These are phyloP conservation scores for Drosophila orosa DNA, from an alignment of 1,140 invertebrate genomes.

Conservation along the genomic window DNA sequence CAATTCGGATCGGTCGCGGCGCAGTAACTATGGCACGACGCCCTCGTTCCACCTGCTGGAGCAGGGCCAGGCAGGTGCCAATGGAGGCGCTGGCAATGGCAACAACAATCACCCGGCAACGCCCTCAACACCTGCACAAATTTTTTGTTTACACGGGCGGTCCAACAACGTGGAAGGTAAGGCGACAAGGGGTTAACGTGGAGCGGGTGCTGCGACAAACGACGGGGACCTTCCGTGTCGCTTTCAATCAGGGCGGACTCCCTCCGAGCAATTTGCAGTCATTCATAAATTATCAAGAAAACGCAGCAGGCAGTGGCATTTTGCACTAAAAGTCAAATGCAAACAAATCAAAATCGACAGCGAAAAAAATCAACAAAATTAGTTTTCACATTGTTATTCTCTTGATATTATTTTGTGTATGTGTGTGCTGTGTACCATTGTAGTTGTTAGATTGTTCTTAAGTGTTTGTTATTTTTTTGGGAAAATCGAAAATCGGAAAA, in stretches of 20 bases:
- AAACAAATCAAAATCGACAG: constrained; percentile 52
- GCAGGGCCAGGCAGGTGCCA: constrained; percentile 12
- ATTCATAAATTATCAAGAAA: constrained; percentile 79
- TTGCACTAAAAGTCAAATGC: constrained; percentile 57
- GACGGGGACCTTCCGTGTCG: constrained; percentile 68
- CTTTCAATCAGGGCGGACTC: constrained; percentile 67
- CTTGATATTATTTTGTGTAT: constrained; percentile 15
- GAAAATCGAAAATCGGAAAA: constrained; percentile 48
- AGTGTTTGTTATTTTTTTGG: constrained; percentile 37
- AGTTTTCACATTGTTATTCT: constrained; percentile 67
- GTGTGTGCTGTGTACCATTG: constrained; percentile 1
- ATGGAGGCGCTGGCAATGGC: constrained; percentile 41
- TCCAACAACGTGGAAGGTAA: constrained; percentile 73
- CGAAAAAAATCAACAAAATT: constrained; percentile 57
- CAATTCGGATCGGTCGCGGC: constrained; percentile 32
- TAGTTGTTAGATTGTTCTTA: constrained; percentile 35
- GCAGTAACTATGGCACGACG: constrained; percentile 68
- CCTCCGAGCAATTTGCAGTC: constrained; percentile 67
- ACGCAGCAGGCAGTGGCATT: constrained; percentile 61
- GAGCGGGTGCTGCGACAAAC: constrained; percentile 45
- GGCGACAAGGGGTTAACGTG: constrained; percentile 12
- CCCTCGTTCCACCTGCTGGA: constrained; percentile 44
- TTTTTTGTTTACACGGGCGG: constrained; percentile 77
- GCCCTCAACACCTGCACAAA: constrained; percentile 65
- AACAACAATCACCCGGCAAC: constrained; percentile 66